Conservation (phyloP, 2,797 vertebrate genomes). For the Spondyliosoma cantharus region DNA sequence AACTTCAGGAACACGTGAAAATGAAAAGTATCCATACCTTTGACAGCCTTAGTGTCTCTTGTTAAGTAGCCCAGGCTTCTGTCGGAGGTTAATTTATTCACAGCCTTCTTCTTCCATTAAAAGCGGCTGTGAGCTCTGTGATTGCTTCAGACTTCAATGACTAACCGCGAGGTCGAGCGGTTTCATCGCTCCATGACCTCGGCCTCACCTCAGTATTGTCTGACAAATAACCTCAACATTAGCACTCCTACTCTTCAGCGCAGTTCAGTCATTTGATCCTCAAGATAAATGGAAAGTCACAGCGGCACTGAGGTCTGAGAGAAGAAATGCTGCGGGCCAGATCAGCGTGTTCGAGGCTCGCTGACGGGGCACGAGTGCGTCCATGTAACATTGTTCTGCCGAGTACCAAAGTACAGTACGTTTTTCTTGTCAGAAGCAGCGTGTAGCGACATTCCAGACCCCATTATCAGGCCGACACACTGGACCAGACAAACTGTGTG, state of each 20-base stretch:
- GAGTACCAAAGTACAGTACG: constrained; percentile 32
- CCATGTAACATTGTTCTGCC: constrained; percentile 14
- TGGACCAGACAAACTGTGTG: constrained; percentile 11
- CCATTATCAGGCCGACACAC: constrained; percentile 43
- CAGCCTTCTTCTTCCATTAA: neutral
- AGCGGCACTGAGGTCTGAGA: constrained; percentile 15
- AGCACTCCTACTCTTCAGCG: constrained; percentile 10
- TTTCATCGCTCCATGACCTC: constrained; percentile 55
- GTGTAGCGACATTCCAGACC: constrained; percentile 34
- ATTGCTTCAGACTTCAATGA: constrained; percentile 51
- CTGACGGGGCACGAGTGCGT: constrained; percentile 21
- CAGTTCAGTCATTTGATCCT: constrained; percentile 32
- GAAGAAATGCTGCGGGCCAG: constrained; percentile 5
- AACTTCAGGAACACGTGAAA: no score
- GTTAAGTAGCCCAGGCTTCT: neutral
- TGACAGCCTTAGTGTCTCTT: no score
- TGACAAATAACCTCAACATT: constrained; percentile 43
- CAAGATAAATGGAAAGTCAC: constrained; percentile 41
- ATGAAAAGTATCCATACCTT: no score
- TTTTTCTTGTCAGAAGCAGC: constrained; percentile 35
- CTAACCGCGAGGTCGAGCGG: constrained; percentile 32
- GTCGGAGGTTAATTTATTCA: neutral
- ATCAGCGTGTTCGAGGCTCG: neutral
- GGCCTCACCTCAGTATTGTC: constrained; percentile 53
- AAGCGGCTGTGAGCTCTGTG: constrained; percentile 24